A percentile compares a stretch with the other conserved stretches of the same genome.
phyloP scores from a whole-genome alignment of 2,113 vertebrate species.

The Pao palembangensis region DNA sequence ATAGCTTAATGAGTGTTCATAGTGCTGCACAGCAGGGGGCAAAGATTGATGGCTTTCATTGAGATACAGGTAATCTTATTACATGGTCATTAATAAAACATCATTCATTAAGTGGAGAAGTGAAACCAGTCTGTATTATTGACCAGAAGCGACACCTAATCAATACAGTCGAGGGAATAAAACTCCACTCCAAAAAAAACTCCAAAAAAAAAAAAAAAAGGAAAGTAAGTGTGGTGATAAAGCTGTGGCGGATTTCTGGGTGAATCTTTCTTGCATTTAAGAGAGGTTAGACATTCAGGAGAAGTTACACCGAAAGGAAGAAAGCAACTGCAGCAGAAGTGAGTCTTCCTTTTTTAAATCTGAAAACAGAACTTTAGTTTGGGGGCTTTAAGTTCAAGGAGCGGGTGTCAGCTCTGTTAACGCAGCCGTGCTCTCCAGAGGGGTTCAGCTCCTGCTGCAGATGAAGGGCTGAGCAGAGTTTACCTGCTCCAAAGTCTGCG shows the following conservation, averaged over 20 bases:
- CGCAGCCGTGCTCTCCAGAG: conserved; percentile 23
- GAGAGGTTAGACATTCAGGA: conserved; percentile 1
- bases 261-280: neutral
- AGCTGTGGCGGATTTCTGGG: neutral
- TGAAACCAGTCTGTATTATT: conserved; percentile 65
- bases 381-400: conserved; percentile 13
- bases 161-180: conserved; percentile 42
- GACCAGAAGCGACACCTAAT: conserved; percentile 54
- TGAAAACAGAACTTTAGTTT: conserved; percentile 18
- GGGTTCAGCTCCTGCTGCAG: conserved; percentile 33
- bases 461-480: conserved; percentile 38
- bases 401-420: conserved; percentile 17
- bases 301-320: conserved; percentile 1
- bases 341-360: conserved; percentile 16
- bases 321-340: conserved; percentile 1
- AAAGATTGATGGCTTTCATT: conserved; percentile 67
- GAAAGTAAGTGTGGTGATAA: neutral
- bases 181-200: conserved; percentile 18
- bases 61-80: conserved; percentile 72
- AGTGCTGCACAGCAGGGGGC: conserved; percentile 27
- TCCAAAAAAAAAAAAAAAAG: neutral
- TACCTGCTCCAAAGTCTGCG: conserved; percentile 26
- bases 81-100: conserved; percentile 74
- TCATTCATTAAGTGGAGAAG: conserved; percentile 71
- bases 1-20: conserved; percentile 58